phyloP scores from a whole-genome alignment of 2,113 vertebrate genomes.

The Meriones unguiculatus region DNA sequence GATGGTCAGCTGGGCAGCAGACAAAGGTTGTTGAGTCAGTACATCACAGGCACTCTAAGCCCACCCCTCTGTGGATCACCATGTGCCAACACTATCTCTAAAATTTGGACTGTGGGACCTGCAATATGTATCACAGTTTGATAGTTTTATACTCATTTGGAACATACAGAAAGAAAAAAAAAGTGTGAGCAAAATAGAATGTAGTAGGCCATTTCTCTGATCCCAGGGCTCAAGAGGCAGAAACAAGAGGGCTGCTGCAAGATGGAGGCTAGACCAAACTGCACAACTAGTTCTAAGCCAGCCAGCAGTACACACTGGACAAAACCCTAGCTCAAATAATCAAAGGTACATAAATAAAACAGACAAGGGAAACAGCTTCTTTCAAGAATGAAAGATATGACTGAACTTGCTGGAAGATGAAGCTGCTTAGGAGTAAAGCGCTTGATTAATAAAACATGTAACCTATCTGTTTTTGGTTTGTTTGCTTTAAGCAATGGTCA shows the following conservation, averaged over 20 bases:
- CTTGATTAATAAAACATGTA: background rate
- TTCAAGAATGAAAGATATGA: background rate
- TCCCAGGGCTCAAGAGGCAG: background rate
- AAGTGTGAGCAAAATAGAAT: background rate
- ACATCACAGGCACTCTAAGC: background rate
- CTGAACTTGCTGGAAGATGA: background rate
- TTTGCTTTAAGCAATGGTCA: constrained; percentile 22
- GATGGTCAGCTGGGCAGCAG: background rate
- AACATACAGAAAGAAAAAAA: background rate
- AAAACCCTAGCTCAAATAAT: background rate
- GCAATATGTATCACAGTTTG: background rate
- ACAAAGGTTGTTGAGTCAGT: background rate
- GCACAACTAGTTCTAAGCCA: background rate
- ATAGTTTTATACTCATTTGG: background rate
- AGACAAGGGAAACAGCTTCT: background rate
- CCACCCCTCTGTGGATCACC: background rate
- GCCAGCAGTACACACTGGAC: background rate
- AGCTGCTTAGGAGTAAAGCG: background rate
- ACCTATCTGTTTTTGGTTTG: background rate
- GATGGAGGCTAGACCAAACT: background rate
- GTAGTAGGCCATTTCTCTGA: background rate
- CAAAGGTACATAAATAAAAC: background rate
- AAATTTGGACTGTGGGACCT: background rate
- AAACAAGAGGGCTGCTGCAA: background rate
- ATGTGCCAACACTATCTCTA: background rate